Evolutionary conservation across 2,888 invertebrate genomes (phyloP), one percentile per base, ranked within the genome.

Genomic region (Euzophera pinguis): DNA sequence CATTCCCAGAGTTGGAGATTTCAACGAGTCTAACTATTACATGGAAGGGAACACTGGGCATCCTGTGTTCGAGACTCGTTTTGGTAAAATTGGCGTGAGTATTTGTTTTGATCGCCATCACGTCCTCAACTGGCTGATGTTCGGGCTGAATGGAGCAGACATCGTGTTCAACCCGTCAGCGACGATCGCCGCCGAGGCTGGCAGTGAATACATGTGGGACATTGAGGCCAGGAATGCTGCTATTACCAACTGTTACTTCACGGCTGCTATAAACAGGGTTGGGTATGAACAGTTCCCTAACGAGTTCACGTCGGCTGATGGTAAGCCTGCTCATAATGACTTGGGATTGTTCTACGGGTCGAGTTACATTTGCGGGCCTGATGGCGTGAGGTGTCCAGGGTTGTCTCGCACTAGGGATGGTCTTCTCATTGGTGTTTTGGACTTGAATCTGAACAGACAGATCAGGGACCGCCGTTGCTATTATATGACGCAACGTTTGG

Each of bases 91-190:
- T 56, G 99, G 95, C 0, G 93, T 99, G 5, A 99, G 99, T 75
- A 98, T 99, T 65, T 99, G 99, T 83, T 99, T 98, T 78, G 99
- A 98, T 0, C 94, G 99, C 10, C 99, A 99, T 81, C 99, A 99
- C 85, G 99, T 99, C 0, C 93, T 97, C 61, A 99, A 99, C 83
- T 99, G 99, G 99, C 92, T 99, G 92, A 97, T 98, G 96, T 99
- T 97, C 81, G 99, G 97, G 0, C 81, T 98, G 45, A 99, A 99
- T 81, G 98, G 98, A 1, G 99, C 99, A 0, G 99, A 99, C 89
- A 98, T 99, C 48, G 99, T 99, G 0, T 99, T 99, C 86, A 99
- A 99, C 83, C 99, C 99, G 0, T 98, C 98, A 4, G 99, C 99
- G 0, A 99, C 99, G 61, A 96, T 92, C 51, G 93, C 93, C 0